phyloP scores from a whole-genome alignment of 2,113 vertebrate species.

The Pangasianodon gigas region DNA sequence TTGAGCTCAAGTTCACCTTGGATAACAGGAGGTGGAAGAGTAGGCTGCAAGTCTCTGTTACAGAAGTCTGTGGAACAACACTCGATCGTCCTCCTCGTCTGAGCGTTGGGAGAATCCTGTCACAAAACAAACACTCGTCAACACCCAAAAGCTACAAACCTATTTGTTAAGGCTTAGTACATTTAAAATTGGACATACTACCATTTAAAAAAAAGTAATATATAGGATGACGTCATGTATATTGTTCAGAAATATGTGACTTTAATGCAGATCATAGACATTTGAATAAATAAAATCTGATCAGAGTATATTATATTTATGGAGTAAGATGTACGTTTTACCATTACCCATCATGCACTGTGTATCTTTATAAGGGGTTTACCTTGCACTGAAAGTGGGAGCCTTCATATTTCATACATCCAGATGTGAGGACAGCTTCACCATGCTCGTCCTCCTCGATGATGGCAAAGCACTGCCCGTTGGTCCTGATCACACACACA shows the following conservation, averaged over 20 bases:
- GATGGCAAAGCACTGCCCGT: conserved; percentile 97
- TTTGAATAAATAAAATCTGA: not conserved
- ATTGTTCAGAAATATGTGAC: not conserved
- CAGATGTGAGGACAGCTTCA: conserved; percentile 85
- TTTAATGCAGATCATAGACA: not conserved
- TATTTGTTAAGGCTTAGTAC: not conserved
- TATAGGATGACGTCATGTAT: not conserved
- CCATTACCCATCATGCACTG: not conserved
- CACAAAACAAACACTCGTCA: conserved; percentile 28
- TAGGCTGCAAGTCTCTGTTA: conserved; percentile 90
- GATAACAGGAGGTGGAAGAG: conserved; percentile 77
- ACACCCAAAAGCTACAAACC: not conserved
- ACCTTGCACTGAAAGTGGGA: conserved; percentile 99
- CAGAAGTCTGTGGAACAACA: conserved; percentile 93
- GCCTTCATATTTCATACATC: conserved; percentile 98
- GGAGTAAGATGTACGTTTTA: not conserved
- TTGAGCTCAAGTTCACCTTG: conserved; percentile 43
- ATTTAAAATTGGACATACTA: not conserved
- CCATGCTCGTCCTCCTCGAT: conserved; percentile 95
- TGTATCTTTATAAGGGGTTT: conserved; percentile 8
- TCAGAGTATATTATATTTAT: not conserved
- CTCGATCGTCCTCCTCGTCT: conserved; percentile 89
- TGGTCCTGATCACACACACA: conserved; percentile 79
- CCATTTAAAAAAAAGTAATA: not conserved
- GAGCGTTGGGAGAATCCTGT: conserved; percentile 92